These are phyloP conservation scores for Linnaemya vulpina DNA, from an alignment of 2,888 invertebrate genomes.

Conservation along the genomic window DNA sequence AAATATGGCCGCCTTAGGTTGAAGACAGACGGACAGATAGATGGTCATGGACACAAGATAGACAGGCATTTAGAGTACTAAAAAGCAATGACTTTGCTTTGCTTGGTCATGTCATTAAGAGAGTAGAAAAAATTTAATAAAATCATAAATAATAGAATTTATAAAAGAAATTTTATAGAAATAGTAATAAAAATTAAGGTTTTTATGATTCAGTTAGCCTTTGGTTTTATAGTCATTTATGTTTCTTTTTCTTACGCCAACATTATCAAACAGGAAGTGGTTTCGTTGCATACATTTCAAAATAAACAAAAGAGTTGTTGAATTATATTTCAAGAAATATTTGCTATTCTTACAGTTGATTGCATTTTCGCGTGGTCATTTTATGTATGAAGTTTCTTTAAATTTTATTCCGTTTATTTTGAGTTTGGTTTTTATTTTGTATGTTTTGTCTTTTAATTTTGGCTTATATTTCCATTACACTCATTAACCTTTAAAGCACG, in stretches of 20 bases:
- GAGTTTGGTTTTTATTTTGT: background rate
- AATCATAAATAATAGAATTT: constrained; percentile 23
- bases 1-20: constrained; percentile 80
- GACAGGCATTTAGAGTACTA: constrained; percentile 44
- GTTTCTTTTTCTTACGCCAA: background rate
- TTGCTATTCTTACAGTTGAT: constrained; percentile 48
- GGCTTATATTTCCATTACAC: constrained; percentile 14
- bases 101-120: constrained; percentile 60
- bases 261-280: constrained; percentile 50
- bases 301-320: constrained; percentile 17
- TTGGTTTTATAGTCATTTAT: background rate
- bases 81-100: constrained; percentile 15
- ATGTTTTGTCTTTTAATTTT: background rate
- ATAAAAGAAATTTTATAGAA: constrained; percentile 22
- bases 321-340: constrained; percentile 16
- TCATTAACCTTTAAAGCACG: constrained; percentile 39
- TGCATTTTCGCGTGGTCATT: constrained; percentile 58
- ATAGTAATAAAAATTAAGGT: constrained; percentile 20
- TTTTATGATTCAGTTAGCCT: constrained; percentile 31
- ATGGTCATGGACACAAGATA: constrained; percentile 16
- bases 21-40: constrained; percentile 69
- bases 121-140: constrained; percentile 33
- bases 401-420: background rate
- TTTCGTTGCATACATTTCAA: constrained; percentile 25
- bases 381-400: constrained; percentile 32